A percentile compares a stretch with the other conserved stretches of the same genome.
These are phyloP conservation scores for Rhinichthys klamathensis DNA, from an alignment of 2,113 vertebrate species.

Conservation along the genomic window DNA sequence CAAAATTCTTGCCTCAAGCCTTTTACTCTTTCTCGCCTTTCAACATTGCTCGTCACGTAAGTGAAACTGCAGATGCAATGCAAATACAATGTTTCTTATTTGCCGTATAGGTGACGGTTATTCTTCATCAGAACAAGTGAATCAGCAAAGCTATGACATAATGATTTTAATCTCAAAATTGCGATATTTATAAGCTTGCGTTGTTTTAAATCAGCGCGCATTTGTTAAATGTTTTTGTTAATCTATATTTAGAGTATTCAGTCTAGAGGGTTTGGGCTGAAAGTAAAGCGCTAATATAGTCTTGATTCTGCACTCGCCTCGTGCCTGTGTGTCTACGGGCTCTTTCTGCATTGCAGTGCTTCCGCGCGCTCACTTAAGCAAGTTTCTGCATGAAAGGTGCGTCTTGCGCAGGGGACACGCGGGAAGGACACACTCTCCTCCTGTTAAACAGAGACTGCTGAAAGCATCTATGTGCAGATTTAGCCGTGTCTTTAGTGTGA, in stretches of 20 bases:
- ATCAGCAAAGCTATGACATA: not conserved
- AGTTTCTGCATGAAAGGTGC: slow-evolving; percentile 71
- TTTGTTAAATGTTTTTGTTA: not conserved
- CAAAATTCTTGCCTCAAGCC: slow-evolving; percentile 74
- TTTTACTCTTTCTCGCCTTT: slow-evolving; percentile 73
- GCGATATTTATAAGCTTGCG: not conserved
- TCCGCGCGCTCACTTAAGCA: slow-evolving; percentile 66
- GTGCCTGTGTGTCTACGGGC: slow-evolving; percentile 28
- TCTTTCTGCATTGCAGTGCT: slow-evolving; percentile 83
- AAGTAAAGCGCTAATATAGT: not conserved
- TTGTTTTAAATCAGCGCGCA: not conserved
- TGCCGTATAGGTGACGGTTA: not conserved
- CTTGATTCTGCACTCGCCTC: slow-evolving; percentile 54
- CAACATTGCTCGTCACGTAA: slow-evolving; percentile 80
- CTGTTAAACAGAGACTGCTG: not conserved
- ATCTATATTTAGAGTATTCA: not conserved
- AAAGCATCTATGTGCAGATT: not conserved
- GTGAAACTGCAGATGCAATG: slow-evolving; percentile 63
- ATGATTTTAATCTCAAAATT: not conserved
- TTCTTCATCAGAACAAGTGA: not conserved
- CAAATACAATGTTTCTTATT: not conserved
- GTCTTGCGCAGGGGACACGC: slow-evolving; percentile 45
- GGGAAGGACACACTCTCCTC: slow-evolving; percentile 6
- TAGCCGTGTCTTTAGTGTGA: not conserved
- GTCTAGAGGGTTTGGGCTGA: not conserved